A percentile compares a stretch with the other conserved stretches of the same genome.
These are phyloP conservation scores for Chauna torquata DNA, from an alignment of 2,113 vertebrate genomes.

Conservation along the genomic window DNA sequence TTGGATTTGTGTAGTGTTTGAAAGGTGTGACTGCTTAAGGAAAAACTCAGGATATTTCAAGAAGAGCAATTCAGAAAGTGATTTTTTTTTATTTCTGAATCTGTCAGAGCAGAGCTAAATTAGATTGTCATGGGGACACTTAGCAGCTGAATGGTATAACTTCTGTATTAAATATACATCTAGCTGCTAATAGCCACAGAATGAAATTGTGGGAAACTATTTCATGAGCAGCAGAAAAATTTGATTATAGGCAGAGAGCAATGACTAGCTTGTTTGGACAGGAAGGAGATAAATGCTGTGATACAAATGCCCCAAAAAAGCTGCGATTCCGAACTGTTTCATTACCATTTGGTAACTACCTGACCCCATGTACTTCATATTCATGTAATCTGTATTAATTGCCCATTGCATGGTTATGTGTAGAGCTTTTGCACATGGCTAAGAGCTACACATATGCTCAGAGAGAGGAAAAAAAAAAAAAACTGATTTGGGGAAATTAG, in stretches of 20 bases:
- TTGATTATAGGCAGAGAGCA: background rate
- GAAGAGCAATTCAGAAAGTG: background rate
- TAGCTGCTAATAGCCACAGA: background rate
- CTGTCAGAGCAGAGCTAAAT: background rate
- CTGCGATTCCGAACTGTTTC: background rate
- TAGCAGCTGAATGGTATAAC: background rate
- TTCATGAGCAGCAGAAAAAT: background rate
- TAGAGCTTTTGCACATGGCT: background rate
- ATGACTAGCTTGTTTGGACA: background rate
- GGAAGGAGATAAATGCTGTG: background rate
- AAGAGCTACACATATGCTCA: background rate
- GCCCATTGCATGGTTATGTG: background rate
- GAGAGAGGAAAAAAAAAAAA: background rate
- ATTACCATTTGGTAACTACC: background rate
- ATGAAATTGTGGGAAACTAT: background rate
- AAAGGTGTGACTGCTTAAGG: background rate
- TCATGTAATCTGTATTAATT: background rate
- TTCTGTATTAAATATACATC: background rate
- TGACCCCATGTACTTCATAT: background rate
- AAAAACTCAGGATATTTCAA: background rate
- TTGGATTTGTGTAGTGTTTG: background rate
- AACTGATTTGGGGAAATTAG: background rate
- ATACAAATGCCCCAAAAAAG: background rate
- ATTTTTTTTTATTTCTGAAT: background rate
- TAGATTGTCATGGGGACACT: background rate